Percentiles rank a stretch among this genome's conserved stretches.
Conservation (phyloP, 2,113 vertebrate species). For the Geococcyx californianus region DNA sequence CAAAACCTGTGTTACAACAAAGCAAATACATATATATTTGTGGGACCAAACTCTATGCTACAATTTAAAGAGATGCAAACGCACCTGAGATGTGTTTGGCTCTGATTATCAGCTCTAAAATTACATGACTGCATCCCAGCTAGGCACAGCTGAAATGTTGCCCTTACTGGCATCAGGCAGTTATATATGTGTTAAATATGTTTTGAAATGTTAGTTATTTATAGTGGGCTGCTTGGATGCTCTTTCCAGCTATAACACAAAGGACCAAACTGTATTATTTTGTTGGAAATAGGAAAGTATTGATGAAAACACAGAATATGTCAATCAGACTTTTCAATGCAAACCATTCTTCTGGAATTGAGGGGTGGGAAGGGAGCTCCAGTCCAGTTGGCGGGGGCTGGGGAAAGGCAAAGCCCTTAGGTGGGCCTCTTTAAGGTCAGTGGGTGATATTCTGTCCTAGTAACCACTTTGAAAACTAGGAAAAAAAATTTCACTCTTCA, state of each 20-base stretch:
- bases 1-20: background rate
- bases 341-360: background rate
- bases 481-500: background rate
- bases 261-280: background rate
- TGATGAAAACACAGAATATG: background rate
- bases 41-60: background rate
- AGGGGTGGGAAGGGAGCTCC: too few species aligned
- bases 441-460: background rate
- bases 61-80: background rate
- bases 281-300: background rate
- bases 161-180: background rate
- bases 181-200: fast-evolving
- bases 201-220: background rate
- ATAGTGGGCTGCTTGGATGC: background rate
- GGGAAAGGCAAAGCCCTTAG: background rate
- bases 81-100: background rate
- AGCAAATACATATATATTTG: background rate
- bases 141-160: background rate
- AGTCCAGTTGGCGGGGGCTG: fast-evolving
- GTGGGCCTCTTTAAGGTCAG: background rate
- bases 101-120: background rate
- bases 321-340: background rate
- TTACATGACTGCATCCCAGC: background rate
- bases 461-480: background rate
- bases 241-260: background rate